A percentile compares a stretch with the other conserved stretches of the same genome.
phyloP scores from a whole-genome alignment of 2,888 invertebrate genomes.

The Drosophila anceps region DNA sequence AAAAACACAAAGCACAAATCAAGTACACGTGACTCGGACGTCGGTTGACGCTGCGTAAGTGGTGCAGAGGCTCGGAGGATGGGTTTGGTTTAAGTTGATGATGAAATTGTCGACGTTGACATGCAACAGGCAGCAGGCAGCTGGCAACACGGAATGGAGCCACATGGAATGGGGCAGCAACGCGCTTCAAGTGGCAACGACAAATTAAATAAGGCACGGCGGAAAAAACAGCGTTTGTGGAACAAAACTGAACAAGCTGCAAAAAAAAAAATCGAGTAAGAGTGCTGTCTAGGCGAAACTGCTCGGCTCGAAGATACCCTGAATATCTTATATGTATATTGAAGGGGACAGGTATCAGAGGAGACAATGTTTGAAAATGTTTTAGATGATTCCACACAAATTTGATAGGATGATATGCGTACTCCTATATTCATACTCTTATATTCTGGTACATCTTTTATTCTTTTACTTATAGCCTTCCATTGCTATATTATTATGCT shows the following conservation, averaged over 20 bases:
- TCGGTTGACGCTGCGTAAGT: constrained; percentile 46
- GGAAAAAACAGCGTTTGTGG: constrained; percentile 25
- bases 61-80: constrained; percentile 25
- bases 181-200: constrained; percentile 59
- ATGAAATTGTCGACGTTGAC: constrained; percentile 79
- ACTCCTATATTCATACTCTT: not conserved
- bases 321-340: not conserved
- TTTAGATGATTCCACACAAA: not conserved
- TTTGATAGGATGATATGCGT: not conserved
- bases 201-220: constrained; percentile 75
- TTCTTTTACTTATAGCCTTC: not conserved
- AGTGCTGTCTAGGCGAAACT: not conserved
- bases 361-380: not conserved
- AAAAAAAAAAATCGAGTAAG: not conserved
- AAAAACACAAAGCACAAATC: constrained; percentile 73
- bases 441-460: not conserved
- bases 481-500: not conserved
- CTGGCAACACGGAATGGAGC: constrained; percentile 13
- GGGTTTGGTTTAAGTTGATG: constrained; percentile 51
- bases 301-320: not conserved
- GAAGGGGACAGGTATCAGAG: not conserved
- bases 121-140: constrained; percentile 68
- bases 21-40: constrained; percentile 76
- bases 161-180: constrained; percentile 25
- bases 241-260: constrained; percentile 37